Base-by-base conservation (phyloP, 2,113 vertebrate genomes). In the Edolisoma coerulescens region DNA sequence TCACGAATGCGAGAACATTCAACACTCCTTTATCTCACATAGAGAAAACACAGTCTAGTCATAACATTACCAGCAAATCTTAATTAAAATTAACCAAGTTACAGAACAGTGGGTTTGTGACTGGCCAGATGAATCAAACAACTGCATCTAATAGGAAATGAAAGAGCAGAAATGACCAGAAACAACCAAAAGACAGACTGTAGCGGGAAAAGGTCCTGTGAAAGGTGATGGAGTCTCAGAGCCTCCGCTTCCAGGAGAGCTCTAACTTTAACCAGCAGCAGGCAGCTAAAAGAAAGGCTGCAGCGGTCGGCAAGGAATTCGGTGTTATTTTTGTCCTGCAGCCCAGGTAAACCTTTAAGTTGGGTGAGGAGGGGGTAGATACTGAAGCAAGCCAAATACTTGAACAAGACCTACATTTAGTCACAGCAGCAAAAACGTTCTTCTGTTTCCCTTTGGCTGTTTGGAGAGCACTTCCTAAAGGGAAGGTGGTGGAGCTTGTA, bases 351-450 rank as follows among this genome's bases (percentile, higher is more conserved):
- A 93, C 44, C 53, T 81, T 94, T 69, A 56, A 80, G 77, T 30
- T 96, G 27, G 63, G 79, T 44, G 53, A 88, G 74, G 95, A 96
- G 57, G 75, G 44, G 49, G 52, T 10, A 56, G 70, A 91, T 56
- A 68, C 1, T 15, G 26, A 90, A 95, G 84, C 41, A 57, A 82
- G 71, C 78, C 83, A 94, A 74, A 53, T 24, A 56, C 71, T 52
- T 53, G 64, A 95, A 95, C 85, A 97, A 89, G 93, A 65, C 44
- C 63, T 89, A 68, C 77, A 90, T 95, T 96, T 93, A 96, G 85
- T 75, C 83, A 63, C 24, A 37, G 45, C 56, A 94, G 74, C 79
- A 89, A 87, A 96, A 95, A 68, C 0, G 5, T 71, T 95, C 69
- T 60, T 91, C 89, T 96, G 84, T 96, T 90, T 96, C 89, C 83